These are phyloP conservation scores for Apamea sordens DNA, from an alignment of 2,888 invertebrate genomes.

Conservation along the genomic window DNA sequence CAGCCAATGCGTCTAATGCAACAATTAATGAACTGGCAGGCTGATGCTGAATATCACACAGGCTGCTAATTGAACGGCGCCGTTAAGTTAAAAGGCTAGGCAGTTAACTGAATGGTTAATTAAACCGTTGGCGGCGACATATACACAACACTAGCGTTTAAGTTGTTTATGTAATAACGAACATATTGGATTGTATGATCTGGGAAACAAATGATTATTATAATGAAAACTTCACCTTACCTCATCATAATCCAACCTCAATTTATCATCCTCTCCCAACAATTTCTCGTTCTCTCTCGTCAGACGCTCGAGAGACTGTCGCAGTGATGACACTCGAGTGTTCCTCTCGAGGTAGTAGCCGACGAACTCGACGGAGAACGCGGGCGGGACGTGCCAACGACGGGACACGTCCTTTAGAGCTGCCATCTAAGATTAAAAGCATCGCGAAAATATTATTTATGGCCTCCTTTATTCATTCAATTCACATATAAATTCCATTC, in stretches of 20 bases:
- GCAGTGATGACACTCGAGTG: slow-evolving; percentile 94
- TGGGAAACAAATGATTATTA: slow-evolving; percentile 2
- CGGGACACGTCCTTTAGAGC: slow-evolving; percentile 96
- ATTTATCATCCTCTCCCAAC: slow-evolving; percentile 93
- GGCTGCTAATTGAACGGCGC: neutral
- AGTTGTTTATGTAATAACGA: neutral
- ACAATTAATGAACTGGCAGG: no score
- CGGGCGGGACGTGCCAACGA: slow-evolving; percentile 98
- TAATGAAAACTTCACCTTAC: slow-evolving; percentile 81
- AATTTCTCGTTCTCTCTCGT: slow-evolving; percentile 93
- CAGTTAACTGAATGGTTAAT: neutral
- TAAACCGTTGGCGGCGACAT: neutral
- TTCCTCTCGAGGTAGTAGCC: slow-evolving; percentile 98
- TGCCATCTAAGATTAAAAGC: slow-evolving; percentile 87
- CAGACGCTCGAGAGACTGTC: slow-evolving; percentile 93
- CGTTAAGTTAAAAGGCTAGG: neutral
- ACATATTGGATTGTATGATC: neutral
- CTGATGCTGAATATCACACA: no score
- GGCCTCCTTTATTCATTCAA: neutral
- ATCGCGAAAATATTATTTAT: neutral
- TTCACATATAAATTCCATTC: neutral
- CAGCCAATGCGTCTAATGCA: no score
- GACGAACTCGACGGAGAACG: slow-evolving; percentile 98
- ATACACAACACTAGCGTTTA: neutral
- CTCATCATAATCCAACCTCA: slow-evolving; percentile 94